Conservation (phyloP, 92 coral and sea anemone species). For the Parazoanthus atlanticus region DNA sequence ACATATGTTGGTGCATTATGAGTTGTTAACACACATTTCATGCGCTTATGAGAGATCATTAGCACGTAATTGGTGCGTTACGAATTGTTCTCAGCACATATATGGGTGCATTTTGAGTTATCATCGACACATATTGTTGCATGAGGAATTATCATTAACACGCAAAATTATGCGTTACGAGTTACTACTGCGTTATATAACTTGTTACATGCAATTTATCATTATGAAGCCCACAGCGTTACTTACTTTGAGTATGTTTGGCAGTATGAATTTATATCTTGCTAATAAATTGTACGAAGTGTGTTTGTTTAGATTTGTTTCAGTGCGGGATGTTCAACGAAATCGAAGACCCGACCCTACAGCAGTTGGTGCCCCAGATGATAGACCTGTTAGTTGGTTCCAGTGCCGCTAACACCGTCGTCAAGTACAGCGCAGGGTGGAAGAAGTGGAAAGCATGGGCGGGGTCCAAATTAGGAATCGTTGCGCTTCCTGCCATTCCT, state of each 20-base stretch:
- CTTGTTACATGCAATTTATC: neutral
- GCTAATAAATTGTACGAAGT: constrained; percentile 12
- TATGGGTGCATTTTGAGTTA: constrained; percentile 11
- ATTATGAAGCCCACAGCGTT: constrained; percentile 18
- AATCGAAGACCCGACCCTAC: too few relatives aligned
- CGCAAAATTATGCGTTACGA: constrained; percentile 18
- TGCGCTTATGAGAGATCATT: neutral
- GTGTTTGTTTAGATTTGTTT: too few relatives aligned
- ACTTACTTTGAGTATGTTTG: constrained; percentile 1
- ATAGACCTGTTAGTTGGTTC: too few relatives aligned
- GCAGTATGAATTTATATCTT: constrained; percentile 11
- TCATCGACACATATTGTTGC: constrained; percentile 10
- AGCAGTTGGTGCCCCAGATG: too few relatives aligned
- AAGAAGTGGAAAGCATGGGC: too few relatives aligned
- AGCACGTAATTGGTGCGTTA: constrained; percentile 22
- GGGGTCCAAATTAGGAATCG: too few relatives aligned
- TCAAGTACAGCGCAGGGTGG: too few relatives aligned
- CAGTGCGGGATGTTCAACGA: too few relatives aligned
- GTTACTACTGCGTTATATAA: neutral
- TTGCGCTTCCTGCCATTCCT: too few relatives aligned
- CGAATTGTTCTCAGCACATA: neutral
- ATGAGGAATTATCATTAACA: constrained; percentile 15
- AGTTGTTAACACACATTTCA: neutral
- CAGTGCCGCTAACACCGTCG: too few relatives aligned
- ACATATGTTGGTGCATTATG: neutral